Base-by-base conservation (phyloP, 2,888 invertebrate species). In the Sepiola atlantica region DNA sequence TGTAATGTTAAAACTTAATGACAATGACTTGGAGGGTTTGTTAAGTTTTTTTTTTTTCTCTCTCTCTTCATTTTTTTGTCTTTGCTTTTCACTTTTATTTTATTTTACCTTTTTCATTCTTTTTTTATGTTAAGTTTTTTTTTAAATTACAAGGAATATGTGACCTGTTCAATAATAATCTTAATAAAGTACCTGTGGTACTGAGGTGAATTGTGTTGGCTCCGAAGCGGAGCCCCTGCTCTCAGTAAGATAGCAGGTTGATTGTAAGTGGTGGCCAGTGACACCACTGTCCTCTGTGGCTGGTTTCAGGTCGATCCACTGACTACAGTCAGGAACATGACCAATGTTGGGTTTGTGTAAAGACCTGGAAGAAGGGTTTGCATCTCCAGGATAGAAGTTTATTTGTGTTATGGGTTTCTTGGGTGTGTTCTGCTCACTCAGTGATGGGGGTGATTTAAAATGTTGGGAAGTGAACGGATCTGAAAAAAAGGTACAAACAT, bases 11-110 rank as follows among this genome's bases (percentile, higher is more conserved):
- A 77, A 77, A 77, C 77, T 77, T 77, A 77, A 77, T 77, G 77
- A 77, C 77, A 77, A 77, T 77, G 77, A 77, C 77, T 77, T 77
- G 77, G 77, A 77, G 77, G 77, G 77, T 77, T 77, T 77, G n/a
- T 77, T 77, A n/a, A 77, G 77, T 77, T 77, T 77, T 77, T 77
- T 21, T 77, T 18, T n/a, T 32, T n/a, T n/a, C n/a, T n/a, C n/a
- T 77, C n/a, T n/a, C 14, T 77, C 32, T 77, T 77, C 14, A n/a
- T n/a, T 32, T 77, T 77, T 77, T 77, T 77, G n/a, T 14, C 32
- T 32, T 32, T 18, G 3, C n/a, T 77, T 77, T 77, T 77, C 0
- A 0, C 2, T 16, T 1, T 57, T 57, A 20, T 57, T 57, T 20
- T 20, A 0, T 57, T 57, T 57, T 57, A 24, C 57, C 6, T 57